phyloP scores from a whole-genome alignment of 2,797 vertebrate genomes.

The Setipinna tenuifilis region DNA sequence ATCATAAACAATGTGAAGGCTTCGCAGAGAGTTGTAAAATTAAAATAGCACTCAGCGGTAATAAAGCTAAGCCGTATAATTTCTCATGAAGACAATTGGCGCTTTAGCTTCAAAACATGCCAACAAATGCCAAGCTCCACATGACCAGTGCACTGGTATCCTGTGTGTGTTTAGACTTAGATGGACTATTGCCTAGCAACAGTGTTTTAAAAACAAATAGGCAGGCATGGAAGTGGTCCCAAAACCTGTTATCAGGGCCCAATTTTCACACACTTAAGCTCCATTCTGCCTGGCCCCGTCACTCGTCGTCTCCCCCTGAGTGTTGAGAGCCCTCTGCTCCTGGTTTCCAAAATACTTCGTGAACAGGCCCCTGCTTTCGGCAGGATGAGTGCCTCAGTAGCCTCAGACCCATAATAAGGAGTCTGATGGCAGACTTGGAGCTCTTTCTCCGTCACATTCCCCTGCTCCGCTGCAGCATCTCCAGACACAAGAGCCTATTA shows the following conservation, averaged over 20 bases:
- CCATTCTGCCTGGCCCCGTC: conserved; percentile 80
- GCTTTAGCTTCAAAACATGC: conserved; percentile 42
- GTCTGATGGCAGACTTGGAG: conserved; percentile 66
- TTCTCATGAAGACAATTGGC: conserved; percentile 12
- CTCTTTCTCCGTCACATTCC: conserved; percentile 65
- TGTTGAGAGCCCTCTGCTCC: conserved; percentile 76
- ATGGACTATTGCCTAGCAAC: conserved; percentile 73
- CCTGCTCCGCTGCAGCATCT: neutral
- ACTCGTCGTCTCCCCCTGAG: conserved; percentile 80
- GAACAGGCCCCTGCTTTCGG: conserved; percentile 63
- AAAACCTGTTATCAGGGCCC: conserved; percentile 83
- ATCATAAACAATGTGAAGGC: neutral
- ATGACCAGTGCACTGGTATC: conserved; percentile 26
- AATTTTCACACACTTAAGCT: conserved; percentile 81
- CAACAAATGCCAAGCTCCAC: conserved; percentile 40
- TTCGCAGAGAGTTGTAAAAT: neutral
- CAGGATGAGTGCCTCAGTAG: conserved; percentile 13
- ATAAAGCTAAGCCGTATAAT: neutral
- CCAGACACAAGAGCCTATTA: conserved; percentile 16
- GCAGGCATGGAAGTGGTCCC: conserved; percentile 76
- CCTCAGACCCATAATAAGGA: conserved; percentile 50
- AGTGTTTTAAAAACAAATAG: conserved; percentile 65
- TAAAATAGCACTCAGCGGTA: neutral
- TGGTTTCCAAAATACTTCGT: conserved; percentile 86
- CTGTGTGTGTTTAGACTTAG: conserved; percentile 70